Evolutionary conservation across 2,113 vertebrate genomes (phyloP).

Genomic region (Sorex araneus): DNA sequence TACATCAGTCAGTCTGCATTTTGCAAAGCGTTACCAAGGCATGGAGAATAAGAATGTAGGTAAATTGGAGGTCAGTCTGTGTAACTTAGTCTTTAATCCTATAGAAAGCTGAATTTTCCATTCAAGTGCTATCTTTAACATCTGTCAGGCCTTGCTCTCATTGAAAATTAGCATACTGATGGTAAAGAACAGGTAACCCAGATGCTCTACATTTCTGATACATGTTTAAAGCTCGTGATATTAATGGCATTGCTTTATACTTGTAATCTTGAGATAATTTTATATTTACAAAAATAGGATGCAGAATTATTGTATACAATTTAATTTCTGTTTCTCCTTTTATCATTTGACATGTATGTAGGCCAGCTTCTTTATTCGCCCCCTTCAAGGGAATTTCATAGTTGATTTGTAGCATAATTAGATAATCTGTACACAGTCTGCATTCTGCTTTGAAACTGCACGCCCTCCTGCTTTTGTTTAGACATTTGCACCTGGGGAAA

Average conservation of each 20-base stretch:
- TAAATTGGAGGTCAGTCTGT: not conserved
- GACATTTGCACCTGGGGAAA: not conserved
- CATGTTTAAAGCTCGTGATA: not conserved
- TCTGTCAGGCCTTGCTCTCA: not conserved
- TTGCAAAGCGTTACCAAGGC: too few relatives aligned
- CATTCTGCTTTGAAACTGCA: not conserved
- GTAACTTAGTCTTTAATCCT: not conserved
- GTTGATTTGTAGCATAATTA: not conserved
- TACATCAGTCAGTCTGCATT: too few relatives aligned
- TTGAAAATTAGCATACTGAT: not conserved
- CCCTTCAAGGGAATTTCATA: not conserved
- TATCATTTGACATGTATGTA: too few relatives aligned
- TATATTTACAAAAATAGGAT: not conserved
- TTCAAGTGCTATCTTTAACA: not conserved
- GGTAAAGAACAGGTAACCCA: not conserved
- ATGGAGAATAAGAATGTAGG: not conserved
- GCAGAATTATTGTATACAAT: not conserved
- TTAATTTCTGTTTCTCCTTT: too few relatives aligned
- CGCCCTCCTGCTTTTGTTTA: not conserved
- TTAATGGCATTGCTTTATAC: not conserved
- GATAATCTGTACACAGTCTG: not conserved
- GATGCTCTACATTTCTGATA: not conserved
- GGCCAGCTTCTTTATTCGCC: not conserved
- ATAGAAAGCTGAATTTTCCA: not conserved
- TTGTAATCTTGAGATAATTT: conserved; percentile 24